Evolutionary conservation across 1,140 invertebrate species (phyloP), one percentile per base, ranked within the genome.

Genomic region (Drosophila leontia): DNA sequence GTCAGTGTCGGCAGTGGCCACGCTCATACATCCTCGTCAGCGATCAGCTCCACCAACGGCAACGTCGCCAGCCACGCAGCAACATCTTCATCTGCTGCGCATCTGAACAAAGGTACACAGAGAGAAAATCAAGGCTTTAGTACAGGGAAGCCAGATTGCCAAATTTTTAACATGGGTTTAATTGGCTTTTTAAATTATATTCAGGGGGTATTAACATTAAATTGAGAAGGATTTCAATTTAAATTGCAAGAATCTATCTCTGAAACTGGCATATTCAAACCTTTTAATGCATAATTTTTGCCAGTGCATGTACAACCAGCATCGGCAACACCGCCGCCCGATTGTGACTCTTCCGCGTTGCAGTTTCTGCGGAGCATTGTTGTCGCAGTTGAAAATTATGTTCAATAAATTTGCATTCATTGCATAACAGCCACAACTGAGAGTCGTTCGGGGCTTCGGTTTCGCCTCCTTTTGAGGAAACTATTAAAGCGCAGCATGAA

Each of bases 51-150:
- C 82, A 74, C 50, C 82, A 59, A 32, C 79, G 76, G 42, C 57
- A 75, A 39, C 65, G 62, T 44, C 67, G 53, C 75, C 77, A 64
- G 47, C 55, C 78, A 61, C 60, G 51, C 79, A 76, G 59, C 85
- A 85, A 57, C 85, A 86, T 74, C 83, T 81, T 61, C 85, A 91
- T 62, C 69, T 88, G 65, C 53, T 85, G 82, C 86, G 82, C 85
- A 90, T 90, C 42, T 90, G 32, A 88, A 69, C 70, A 85, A 87
- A 87, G 84, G 85, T 88, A 75, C 55, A 15, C 39, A 51, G 37
- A 32, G 19, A 55, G 34, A 55, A 55, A 55, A 9, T 12, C 3
- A 13, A 37, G 7, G 17, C 3, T 4, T 7, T 13, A 8, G 11
- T 0, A 0, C 13, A 7, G 29, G n/a, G 7, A 19, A 34, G 50